Percentiles rank a stretch among this genome's conserved stretches.
Conservation (phyloP, 2,113 vertebrate species). For the Chloebia gouldiae region DNA sequence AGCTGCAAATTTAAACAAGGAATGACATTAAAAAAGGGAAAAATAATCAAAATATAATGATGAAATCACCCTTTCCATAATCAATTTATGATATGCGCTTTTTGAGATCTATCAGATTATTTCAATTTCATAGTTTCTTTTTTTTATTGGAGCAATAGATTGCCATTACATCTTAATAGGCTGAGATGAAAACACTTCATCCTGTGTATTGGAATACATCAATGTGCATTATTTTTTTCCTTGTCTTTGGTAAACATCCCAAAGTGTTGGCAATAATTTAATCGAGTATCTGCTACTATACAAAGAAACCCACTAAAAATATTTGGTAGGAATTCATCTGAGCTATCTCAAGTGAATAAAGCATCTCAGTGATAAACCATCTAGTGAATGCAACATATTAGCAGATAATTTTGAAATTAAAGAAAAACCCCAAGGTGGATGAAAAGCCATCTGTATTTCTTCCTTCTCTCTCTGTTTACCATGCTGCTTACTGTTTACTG, state of each 20-base stretch:
- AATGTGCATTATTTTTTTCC: neutral
- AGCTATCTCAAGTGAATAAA: neutral
- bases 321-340: neutral
- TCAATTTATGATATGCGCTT: neutral
- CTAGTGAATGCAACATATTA: neutral
- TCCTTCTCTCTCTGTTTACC: neutral
- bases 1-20: neutral
- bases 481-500: neutral
- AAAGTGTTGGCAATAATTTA: neutral
- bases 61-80: neutral
- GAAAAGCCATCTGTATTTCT: neutral
- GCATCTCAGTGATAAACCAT: neutral
- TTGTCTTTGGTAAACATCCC: neutral
- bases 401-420: neutral
- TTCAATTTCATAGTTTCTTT: neutral
- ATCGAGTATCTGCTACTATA: neutral
- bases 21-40: neutral
- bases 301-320: fast-evolving
- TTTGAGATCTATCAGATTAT: neutral
- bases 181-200: neutral
- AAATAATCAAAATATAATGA: neutral
- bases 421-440: neutral
- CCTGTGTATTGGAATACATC: neutral
- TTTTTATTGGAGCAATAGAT: neutral
- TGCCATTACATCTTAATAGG: neutral